A percentile compares a stretch with the other conserved stretches of the same genome.
phyloP scores from a whole-genome alignment of 2,113 vertebrate species.

The Oenanthe melanoleuca region DNA sequence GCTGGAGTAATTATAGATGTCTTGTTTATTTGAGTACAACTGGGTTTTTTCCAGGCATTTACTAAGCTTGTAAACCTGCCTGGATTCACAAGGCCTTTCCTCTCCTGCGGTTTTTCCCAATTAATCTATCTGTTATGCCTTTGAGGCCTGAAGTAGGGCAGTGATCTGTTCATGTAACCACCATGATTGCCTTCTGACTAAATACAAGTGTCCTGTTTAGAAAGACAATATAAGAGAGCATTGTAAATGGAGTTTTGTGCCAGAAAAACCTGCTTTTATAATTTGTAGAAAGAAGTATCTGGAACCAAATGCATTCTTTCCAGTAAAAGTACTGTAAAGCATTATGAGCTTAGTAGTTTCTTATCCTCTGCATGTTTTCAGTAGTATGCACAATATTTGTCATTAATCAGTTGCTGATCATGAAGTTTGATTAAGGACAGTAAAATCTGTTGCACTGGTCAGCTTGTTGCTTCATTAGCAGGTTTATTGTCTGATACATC shows the following conservation, averaged over 20 bases:
- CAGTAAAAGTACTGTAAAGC: neutral
- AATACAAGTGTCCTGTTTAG: neutral
- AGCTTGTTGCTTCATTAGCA: neutral
- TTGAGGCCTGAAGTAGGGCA: neutral
- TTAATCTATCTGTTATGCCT: neutral
- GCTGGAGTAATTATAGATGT: neutral
- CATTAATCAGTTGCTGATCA: neutral
- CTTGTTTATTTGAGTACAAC: neutral
- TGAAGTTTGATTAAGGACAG: neutral
- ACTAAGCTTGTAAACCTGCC: neutral
- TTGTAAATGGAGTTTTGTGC: neutral
- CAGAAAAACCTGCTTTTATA: neutral
- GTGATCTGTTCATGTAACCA: neutral
- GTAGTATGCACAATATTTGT: neutral
- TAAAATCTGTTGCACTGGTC: neutral
- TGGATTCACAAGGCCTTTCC: neutral
- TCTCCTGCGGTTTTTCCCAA: neutral
- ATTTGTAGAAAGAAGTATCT: neutral
- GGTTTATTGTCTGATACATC: neutral
- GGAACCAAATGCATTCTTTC: neutral
- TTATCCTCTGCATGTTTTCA: neutral
- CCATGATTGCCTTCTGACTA: neutral
- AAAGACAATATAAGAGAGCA: neutral
- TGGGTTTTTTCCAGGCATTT: neutral
- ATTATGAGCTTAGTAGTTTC: neutral